A percentile compares a stretch with the other conserved stretches of the same genome.
These are phyloP conservation scores for Chiloscyllium punctatum DNA, from an alignment of 2,797 vertebrate genomes.

Conservation along the genomic window DNA sequence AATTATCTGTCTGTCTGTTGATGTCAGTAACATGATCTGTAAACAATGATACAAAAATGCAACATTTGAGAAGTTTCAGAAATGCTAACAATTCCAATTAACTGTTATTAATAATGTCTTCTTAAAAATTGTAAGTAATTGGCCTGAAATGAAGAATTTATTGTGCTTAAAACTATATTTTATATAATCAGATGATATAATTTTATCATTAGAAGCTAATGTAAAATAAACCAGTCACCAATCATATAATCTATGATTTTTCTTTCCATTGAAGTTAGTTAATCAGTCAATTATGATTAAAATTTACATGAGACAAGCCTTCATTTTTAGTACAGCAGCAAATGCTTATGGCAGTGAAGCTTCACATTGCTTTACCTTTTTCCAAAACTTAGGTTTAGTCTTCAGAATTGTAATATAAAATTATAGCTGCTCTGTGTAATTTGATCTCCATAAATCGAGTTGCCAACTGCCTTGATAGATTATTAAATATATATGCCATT, in stretches of 20 bases:
- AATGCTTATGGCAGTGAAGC: background rate
- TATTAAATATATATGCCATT: background rate
- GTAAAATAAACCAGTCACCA: background rate
- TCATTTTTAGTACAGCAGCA: background rate
- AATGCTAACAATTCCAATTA: background rate
- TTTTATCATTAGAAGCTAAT: background rate
- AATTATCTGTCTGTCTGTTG: background rate
- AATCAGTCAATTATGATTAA: background rate
- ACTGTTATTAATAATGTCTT: background rate
- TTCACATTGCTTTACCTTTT: background rate
- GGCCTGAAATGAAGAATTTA: background rate
- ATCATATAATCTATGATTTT: background rate
- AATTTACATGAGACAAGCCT: background rate
- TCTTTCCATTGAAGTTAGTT: background rate
- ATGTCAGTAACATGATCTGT: background rate
- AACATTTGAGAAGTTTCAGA: background rate
- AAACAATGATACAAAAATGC: background rate
- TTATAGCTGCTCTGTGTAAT: background rate
- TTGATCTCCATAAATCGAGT: background rate
- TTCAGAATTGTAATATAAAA: background rate
- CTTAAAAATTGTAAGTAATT: background rate
- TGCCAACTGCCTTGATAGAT: constrained; percentile 1
- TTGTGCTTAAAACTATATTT: background rate
- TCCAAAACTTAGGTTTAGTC: too few relatives aligned
- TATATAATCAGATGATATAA: background rate